Percentiles rank a stretch among this genome's conserved stretches.
phyloP scores from a whole-genome alignment of 1,140 invertebrate genomes.

The Lithobius niger region DNA sequence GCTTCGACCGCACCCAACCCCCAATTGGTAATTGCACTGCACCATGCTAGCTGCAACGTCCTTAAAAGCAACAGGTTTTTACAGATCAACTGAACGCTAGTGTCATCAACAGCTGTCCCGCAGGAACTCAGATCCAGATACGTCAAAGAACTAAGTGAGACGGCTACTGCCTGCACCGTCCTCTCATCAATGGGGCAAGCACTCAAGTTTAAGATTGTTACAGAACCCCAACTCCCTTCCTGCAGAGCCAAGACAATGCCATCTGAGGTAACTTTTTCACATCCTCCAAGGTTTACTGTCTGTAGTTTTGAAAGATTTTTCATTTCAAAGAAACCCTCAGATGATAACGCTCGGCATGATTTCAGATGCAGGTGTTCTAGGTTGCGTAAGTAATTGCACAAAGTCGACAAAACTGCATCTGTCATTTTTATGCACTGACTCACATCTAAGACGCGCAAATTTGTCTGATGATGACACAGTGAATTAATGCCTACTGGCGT shows the following conservation, averaged over 20 bases:
- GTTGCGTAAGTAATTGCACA: constrained; percentile 41
- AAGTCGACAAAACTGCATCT: constrained; percentile 41
- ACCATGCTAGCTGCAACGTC: constrained; percentile 45
- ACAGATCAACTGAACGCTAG: constrained; percentile 39
- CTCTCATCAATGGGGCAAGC: constrained; percentile 45
- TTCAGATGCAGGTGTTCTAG: constrained; percentile 41
- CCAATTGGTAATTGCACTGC: constrained; percentile 47
- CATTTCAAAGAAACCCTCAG: constrained; percentile 40
- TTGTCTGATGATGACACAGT: constrained; percentile 41
- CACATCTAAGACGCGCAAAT: constrained; percentile 43
- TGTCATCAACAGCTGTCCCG: constrained; percentile 49
- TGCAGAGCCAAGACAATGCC: constrained; percentile 37
- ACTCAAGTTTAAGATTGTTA: constrained; percentile 44
- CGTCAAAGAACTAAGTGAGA: constrained; percentile 40
- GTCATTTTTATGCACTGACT: constrained; percentile 46
- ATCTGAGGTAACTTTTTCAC: constrained; percentile 44
- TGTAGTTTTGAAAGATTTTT: constrained; percentile 39
- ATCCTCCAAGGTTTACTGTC: constrained; percentile 48
- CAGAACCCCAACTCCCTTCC: constrained; percentile 15
- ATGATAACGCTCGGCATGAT: constrained; percentile 44
- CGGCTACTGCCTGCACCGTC: constrained; percentile 40
- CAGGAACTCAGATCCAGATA: constrained; percentile 50
- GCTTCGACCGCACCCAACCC: constrained; percentile 39
- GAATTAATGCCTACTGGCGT: constrained; percentile 42
- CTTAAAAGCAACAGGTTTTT: constrained; percentile 43